Evolutionary conservation across 2,113 vertebrate species (phyloP).

Genomic region (Merops nubicus): DNA sequence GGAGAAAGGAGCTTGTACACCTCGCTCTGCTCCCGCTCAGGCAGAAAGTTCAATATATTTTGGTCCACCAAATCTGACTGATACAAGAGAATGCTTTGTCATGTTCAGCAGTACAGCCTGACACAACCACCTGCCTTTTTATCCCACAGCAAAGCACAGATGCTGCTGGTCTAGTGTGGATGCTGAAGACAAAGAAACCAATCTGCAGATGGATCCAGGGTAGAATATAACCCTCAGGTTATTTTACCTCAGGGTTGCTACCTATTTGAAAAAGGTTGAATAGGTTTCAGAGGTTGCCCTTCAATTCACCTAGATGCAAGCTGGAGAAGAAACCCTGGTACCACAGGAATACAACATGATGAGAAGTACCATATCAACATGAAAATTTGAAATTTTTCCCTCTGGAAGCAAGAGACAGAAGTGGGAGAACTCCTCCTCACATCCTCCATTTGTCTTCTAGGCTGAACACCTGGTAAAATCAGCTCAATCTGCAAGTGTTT

Average conservation of each 20-base stretch:
- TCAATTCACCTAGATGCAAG: not conserved
- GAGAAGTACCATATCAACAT: not conserved
- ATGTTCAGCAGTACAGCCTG: constrained; percentile 32
- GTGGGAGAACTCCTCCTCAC: not conserved
- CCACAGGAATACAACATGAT: not conserved
- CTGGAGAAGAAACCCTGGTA: not conserved
- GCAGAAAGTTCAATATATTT: constrained; percentile 93
- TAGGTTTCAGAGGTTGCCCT: not conserved
- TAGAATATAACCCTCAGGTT: not conserved
- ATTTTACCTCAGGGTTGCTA: not conserved
- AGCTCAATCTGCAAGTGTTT: not conserved
- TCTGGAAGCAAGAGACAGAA: not conserved
- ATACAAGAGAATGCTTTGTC: constrained; percentile 78
- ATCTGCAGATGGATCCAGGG: not conserved
- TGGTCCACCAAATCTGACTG: constrained; percentile 95
- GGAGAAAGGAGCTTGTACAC: constrained; percentile 88
- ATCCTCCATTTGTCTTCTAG: not conserved
- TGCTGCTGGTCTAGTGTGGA: accelerated
- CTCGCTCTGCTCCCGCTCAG: constrained; percentile 88
- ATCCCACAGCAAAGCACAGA: not conserved
- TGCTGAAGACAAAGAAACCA: not conserved
- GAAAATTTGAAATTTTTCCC: not conserved
- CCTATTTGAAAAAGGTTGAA: not conserved
- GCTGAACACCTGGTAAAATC: constrained; percentile 1
- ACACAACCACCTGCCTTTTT: not conserved